Conservation (phyloP, 1,140 invertebrate genomes). For the Atta texana region DNA sequence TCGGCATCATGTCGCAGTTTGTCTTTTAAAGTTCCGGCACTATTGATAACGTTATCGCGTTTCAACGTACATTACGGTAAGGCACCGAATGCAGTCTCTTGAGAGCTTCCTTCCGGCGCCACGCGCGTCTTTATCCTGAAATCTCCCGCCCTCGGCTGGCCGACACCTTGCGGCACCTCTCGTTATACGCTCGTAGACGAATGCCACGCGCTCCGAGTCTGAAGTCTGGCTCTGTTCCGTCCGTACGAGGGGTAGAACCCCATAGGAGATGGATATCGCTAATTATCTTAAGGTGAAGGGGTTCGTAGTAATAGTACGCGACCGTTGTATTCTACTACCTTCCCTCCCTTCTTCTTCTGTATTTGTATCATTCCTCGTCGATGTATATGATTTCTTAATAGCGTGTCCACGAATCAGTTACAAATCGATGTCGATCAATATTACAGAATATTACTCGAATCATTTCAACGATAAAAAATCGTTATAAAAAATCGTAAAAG, state of each 20-base stretch:
- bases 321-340: conserved; percentile 70
- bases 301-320: conserved; percentile 52
- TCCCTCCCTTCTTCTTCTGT: neutral
- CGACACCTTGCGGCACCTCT: conserved; percentile 74
- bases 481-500: neutral
- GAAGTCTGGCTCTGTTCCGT: conserved; percentile 23
- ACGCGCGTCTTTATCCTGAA: conserved; percentile 68
- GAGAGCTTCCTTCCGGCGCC: conserved; percentile 45
- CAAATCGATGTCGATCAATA: conserved; percentile 6
- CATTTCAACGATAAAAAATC: neutral
- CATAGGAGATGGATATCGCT: conserved; percentile 74
- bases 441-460: neutral
- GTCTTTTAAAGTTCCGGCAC: neutral
- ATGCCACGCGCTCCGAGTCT: conserved; percentile 69
- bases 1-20: neutral
- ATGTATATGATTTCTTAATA: neutral
- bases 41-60: neutral
- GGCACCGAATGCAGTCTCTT: neutral
- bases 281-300: conserved; percentile 73
- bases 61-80: conserved; percentile 2
- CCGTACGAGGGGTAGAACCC: conserved; percentile 61
- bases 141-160: conserved; percentile 63
- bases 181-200: conserved; percentile 55
- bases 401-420: neutral
- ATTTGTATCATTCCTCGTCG: neutral